phyloP scores from a whole-genome alignment of 2,113 vertebrate species.

The Dolichotis patagonum region DNA sequence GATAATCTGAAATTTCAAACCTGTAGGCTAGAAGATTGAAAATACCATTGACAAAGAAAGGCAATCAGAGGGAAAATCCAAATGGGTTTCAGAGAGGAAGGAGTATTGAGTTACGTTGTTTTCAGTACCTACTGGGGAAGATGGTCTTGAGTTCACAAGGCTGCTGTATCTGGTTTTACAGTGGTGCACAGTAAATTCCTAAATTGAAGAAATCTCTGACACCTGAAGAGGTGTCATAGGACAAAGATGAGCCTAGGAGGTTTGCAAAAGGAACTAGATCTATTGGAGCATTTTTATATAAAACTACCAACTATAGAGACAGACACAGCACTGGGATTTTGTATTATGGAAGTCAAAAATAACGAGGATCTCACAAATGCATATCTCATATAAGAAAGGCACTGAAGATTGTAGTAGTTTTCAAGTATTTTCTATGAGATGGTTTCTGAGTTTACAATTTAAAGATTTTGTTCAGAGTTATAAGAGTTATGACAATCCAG shows the following conservation, averaged over 20 bases:
- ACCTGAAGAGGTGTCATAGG: not conserved
- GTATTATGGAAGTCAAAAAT: not conserved
- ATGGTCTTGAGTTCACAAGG: not conserved
- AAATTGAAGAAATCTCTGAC: not conserved
- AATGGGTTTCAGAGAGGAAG: accelerated
- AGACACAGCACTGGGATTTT: not conserved
- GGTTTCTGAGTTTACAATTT: slow-evolving; percentile 34
- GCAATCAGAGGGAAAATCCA: not conserved
- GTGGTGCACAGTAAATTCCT: not conserved
- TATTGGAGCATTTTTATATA: not conserved
- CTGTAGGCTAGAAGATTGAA: not conserved
- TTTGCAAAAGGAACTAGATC: not conserved
- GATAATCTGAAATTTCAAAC: not conserved
- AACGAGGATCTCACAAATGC: not conserved
- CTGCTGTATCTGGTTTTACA: not conserved
- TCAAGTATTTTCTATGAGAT: not conserved
- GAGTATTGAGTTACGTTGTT: not conserved
- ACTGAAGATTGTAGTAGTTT: not conserved
- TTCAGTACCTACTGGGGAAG: not conserved
- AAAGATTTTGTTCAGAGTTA: slow-evolving; percentile 31
- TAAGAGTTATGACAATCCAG: not conserved
- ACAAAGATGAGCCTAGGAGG: not conserved
- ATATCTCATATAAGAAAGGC: not conserved
- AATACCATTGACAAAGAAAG: not conserved
- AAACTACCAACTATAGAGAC: not conserved